These are phyloP conservation scores for Leucozona laternaria DNA, from an alignment of 2,888 invertebrate species.

Conservation along the genomic window DNA sequence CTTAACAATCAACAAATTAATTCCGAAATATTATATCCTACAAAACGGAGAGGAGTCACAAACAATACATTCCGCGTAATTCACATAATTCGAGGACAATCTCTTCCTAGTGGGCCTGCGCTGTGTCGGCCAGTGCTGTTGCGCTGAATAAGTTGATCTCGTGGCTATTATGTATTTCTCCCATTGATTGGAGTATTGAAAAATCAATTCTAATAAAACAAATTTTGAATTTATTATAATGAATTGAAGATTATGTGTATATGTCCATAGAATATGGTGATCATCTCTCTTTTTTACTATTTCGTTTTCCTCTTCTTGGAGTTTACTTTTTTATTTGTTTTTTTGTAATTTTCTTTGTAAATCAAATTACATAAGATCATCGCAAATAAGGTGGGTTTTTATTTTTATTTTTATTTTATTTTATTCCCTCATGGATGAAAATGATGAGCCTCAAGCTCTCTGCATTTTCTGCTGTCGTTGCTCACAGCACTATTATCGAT, in stretches of 20 bases:
- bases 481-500: conserved; percentile 49
- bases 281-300: conserved; percentile 30
- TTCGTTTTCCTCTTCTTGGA: conserved; percentile 16
- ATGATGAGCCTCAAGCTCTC: conserved; percentile 43
- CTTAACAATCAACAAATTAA: conserved; percentile 40
- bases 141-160: conserved; percentile 22
- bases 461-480: conserved; percentile 6
- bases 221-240: conserved; percentile 76
- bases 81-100: conserved; percentile 47
- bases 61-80: conserved; percentile 14
- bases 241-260: conserved; percentile 63
- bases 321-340: neutral
- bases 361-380: conserved; percentile 65
- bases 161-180: conserved; percentile 4
- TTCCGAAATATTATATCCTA: conserved; percentile 3
- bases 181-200: conserved; percentile 48
- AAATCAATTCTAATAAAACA: conserved; percentile 68
- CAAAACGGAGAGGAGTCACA: neutral
- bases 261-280: conserved; percentile 64
- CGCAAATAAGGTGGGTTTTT: conserved; percentile 41
- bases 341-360: conserved; percentile 36
- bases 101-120: conserved; percentile 39
- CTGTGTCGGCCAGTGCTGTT: neutral
- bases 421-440: conserved; percentile 42
- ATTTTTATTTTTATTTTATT: conserved; percentile 59